Evolutionary conservation across 2,797 vertebrate genomes (phyloP), one percentile per base, ranked within the genome.

Genomic region (Triplophysa bombifrons): DNA sequence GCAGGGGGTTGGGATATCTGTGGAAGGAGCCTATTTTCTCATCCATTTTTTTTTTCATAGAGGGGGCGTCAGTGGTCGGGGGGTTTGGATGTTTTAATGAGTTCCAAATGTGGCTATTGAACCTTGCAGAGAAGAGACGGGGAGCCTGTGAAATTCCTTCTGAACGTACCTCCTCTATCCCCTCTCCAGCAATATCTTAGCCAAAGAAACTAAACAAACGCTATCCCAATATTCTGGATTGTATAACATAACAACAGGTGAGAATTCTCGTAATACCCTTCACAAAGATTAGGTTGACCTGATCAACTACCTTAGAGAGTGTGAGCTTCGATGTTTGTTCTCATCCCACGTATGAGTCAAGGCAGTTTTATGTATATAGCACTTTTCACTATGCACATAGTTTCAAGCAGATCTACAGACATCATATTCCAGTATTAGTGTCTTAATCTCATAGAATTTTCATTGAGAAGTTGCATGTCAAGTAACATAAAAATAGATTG

Each of bases 101-200:
- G 90, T 94, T 94, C 93, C 94, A 95, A 94, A 95, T 95, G 93
- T 93, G 93, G 91, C 84, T 89, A 91, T 89, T 87, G 86, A 90
- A 87, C 90, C 86, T 86, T 90, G 87, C 89, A 86, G 87, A 88
- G 85, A 75, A 86, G 75, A 87, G 85, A 91, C 81, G 86, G 86
- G 87, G 90, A 89, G 91, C 90, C 91, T 90, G 90, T 92, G 88
- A 92, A 91, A 93, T 85, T 61, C 77, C 55, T 82, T 81, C 27
- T 61, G 68, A 60, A 58, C 1, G 30, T 88, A 85, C 90, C 84
- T 80, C 81, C 25, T 82, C 86, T 78, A 78, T 55, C 80, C 86
- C 80, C 83, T 80, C 79, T 71, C 76, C 86, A 86, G 82, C 60
- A n/a, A 66, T 74, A 50, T 73, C 22, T 82, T 78, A 78, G 51